A percentile compares a stretch with the other conserved stretches of the same genome.
Evolutionary conservation across 30 jellyfish, hydroid and myxozoan species (phyloP).

Genomic region (Cassiopea andromeda): DNA sequence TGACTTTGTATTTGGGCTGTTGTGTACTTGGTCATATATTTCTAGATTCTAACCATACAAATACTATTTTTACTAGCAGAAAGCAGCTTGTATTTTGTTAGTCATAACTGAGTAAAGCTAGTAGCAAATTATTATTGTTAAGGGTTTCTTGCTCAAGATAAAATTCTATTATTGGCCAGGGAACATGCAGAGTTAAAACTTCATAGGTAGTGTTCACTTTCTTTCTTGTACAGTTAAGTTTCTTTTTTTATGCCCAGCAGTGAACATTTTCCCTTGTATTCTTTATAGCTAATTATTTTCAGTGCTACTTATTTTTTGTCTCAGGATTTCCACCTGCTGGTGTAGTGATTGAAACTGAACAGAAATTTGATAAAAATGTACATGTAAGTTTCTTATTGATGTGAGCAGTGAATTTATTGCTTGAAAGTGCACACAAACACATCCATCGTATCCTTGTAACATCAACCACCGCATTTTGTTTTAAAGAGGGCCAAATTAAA

Average conservation of each 20-base stretch:
- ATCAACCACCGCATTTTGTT: background rate
- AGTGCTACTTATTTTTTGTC: background rate
- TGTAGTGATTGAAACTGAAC: slow-evolving; percentile 68
- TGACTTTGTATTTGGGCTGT: background rate
- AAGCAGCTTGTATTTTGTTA: background rate
- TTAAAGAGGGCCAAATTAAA: background rate
- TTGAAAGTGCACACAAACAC: background rate
- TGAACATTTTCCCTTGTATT: background rate
- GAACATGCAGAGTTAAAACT: background rate
- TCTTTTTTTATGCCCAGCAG: background rate
- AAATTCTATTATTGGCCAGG: background rate
- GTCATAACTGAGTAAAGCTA: background rate
- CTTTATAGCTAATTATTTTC: background rate
- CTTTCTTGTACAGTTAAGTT: background rate
- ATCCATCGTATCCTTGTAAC: background rate
- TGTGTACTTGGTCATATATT: background rate
- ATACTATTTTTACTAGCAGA: background rate
- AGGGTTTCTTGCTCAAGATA: background rate
- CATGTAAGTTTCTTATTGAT: background rate
- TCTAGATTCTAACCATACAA: background rate
- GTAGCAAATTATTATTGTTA: background rate
- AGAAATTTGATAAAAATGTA: background rate
- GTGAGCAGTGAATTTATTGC: background rate
- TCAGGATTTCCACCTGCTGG: slow-evolving; percentile 80
- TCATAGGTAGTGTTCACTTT: background rate